Conservation (phyloP, 2,113 vertebrate genomes). For the Herpailurus yagouaroundi region DNA sequence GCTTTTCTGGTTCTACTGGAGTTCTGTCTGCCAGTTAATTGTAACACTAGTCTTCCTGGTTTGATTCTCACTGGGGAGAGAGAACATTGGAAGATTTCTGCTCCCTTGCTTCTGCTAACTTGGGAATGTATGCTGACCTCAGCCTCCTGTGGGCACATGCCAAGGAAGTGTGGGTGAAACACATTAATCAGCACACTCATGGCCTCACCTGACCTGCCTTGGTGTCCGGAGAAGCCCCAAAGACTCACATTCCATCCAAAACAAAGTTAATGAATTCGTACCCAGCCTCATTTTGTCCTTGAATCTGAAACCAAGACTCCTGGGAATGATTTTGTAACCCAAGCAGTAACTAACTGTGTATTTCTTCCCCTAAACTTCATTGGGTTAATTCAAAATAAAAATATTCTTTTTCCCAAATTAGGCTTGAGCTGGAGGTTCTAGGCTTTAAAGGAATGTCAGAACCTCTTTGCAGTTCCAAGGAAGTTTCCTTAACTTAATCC, state of each 20-base stretch:
- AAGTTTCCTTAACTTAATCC: background rate
- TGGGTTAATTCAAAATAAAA: constrained; percentile 53
- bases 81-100: background rate
- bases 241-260: background rate
- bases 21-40: background rate
- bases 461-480: background rate
- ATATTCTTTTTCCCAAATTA: constrained; percentile 28
- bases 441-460: background rate
- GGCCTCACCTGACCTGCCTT: background rate
- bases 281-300: constrained; percentile 46
- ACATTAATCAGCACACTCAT: background rate
- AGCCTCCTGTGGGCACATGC: background rate
- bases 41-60: background rate
- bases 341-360: constrained; percentile 40
- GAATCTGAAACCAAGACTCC: constrained; percentile 43
- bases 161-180: background rate
- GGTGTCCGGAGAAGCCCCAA: background rate
- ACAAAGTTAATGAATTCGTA: constrained; percentile 50
- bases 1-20: background rate
- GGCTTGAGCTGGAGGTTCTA: background rate
- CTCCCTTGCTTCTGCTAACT: constrained; percentile 12
- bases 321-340: constrained; percentile 44
- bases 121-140: background rate
- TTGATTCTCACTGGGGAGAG: background rate
- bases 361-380: background rate